Evolutionary conservation across 2,888 invertebrate species (phyloP).

Genomic region (Melinaea marsaeus): DNA sequence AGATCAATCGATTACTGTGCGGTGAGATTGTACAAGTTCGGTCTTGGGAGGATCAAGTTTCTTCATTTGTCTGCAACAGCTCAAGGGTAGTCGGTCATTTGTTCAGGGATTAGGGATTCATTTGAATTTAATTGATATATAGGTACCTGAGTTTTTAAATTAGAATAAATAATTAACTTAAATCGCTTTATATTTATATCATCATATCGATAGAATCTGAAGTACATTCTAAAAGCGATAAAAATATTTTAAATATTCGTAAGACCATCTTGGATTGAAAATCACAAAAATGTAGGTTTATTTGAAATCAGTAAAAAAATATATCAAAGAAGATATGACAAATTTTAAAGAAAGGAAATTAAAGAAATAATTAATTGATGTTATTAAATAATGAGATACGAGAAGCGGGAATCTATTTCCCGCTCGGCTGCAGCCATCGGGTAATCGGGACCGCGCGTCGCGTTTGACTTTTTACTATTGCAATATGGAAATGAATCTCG

Average conservation of each 20-base stretch:
- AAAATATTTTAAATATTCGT: too few relatives aligned
- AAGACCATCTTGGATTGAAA: too few relatives aligned
- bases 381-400: slow-evolving; percentile 56
- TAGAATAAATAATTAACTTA: too few relatives aligned
- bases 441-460: slow-evolving; percentile 44
- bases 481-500: slow-evolving; percentile 31
- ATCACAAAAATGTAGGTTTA: too few relatives aligned
- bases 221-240: neutral
- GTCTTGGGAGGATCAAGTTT: slow-evolving; percentile 52
- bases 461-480: slow-evolving; percentile 57
- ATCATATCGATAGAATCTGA: neutral
- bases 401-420: slow-evolving; percentile 65
- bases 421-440: slow-evolving; percentile 53
- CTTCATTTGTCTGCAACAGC: slow-evolving; percentile 48
- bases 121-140: too few relatives aligned
- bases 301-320: too few relatives aligned
- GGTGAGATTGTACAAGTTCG: slow-evolving; percentile 61
- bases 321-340: neutral
- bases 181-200: too few relatives aligned
- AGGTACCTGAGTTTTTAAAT: too few relatives aligned
- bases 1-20: slow-evolving; percentile 62
- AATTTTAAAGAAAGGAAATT: slow-evolving; percentile 4
- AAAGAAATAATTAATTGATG: slow-evolving; percentile 6
- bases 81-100: slow-evolving; percentile 1
- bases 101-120: too few relatives aligned